Percentiles rank a stretch among this genome's conserved stretches.
These are phyloP conservation scores for Phaethornis superciliosus DNA, from an alignment of 2,113 vertebrate genomes.

Conservation along the genomic window DNA sequence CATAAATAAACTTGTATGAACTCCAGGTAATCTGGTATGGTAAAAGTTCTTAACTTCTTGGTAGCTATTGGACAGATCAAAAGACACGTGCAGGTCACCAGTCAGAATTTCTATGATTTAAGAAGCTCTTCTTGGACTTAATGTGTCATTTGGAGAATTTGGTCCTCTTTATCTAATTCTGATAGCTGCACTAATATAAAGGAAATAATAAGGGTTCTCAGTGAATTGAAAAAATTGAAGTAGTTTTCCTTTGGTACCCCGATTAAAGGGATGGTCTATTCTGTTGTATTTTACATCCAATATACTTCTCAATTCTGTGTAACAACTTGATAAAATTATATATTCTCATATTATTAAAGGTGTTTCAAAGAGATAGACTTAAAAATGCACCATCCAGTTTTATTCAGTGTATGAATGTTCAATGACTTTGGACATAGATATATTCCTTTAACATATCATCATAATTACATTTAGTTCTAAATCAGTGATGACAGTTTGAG, in stretches of 20 bases:
- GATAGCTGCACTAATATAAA: neutral
- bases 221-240: neutral
- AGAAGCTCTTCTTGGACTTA: neutral
- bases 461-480: slow-evolving; percentile 31
- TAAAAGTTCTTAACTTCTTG: neutral
- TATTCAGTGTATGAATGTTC: slow-evolving; percentile 9
- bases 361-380: neutral
- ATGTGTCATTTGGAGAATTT: neutral
- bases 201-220: neutral
- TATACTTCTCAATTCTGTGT: slow-evolving; percentile 10
- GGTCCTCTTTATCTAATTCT: neutral
- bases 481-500: slow-evolving; percentile 21
- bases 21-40: neutral
- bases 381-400: slow-evolving; percentile 4
- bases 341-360: neutral
- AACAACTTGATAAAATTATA: slow-evolving; percentile 16
- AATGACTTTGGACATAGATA: neutral
- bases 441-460: slow-evolving; percentile 28
- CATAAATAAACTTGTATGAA: neutral
- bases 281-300: neutral
- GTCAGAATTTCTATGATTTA: neutral
- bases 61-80: neutral
- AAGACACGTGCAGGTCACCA: neutral
- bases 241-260: neutral
- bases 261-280: neutral